phyloP scores from a whole-genome alignment of 2,888 invertebrate species.

The Scaptomyza tumidula region DNA sequence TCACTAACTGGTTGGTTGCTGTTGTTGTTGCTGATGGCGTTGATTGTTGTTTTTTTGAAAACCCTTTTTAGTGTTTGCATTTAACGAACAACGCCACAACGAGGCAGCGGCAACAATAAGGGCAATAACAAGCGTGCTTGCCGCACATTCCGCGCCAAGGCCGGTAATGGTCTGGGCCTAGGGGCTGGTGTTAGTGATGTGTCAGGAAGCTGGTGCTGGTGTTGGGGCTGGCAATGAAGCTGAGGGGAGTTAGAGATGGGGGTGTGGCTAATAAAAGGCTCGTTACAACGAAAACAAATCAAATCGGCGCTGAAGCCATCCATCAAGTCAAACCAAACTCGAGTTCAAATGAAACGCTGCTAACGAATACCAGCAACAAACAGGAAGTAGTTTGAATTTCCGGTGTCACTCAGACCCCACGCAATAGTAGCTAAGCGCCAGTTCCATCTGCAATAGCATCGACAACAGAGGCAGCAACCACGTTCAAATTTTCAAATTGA shows the following conservation, averaged over 20 bases:
- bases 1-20: slow-evolving; percentile 47
- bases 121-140: slow-evolving; percentile 65
- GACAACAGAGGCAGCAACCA: slow-evolving; percentile 33
- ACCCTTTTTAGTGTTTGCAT: slow-evolving; percentile 77
- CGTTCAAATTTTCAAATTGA: slow-evolving; percentile 74
- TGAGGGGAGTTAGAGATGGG: slow-evolving; percentile 6
- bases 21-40: slow-evolving; percentile 33
- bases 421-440: slow-evolving; percentile 20
- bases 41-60: slow-evolving; percentile 52
- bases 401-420: slow-evolving; percentile 67
- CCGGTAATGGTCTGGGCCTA: slow-evolving; percentile 43
- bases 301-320: slow-evolving; percentile 73
- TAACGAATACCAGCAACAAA: slow-evolving; percentile 71
- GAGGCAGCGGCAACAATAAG: slow-evolving; percentile 60
- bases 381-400: slow-evolving; percentile 81
- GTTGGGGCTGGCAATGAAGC: slow-evolving; percentile 1
- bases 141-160: slow-evolving; percentile 57
- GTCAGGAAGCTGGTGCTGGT: slow-evolving; percentile 10
- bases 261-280: slow-evolving; percentile 75
- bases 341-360: slow-evolving; percentile 70
- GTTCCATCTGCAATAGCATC: slow-evolving; percentile 23
- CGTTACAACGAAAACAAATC: slow-evolving; percentile 78
- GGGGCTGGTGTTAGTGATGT: slow-evolving; percentile 41
- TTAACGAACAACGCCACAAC: slow-evolving; percentile 74
- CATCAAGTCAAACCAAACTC: slow-evolving; percentile 66